These are phyloP conservation scores for Toxostoma redivivum DNA, from an alignment of 2,113 vertebrate species.

Conservation along the genomic window DNA sequence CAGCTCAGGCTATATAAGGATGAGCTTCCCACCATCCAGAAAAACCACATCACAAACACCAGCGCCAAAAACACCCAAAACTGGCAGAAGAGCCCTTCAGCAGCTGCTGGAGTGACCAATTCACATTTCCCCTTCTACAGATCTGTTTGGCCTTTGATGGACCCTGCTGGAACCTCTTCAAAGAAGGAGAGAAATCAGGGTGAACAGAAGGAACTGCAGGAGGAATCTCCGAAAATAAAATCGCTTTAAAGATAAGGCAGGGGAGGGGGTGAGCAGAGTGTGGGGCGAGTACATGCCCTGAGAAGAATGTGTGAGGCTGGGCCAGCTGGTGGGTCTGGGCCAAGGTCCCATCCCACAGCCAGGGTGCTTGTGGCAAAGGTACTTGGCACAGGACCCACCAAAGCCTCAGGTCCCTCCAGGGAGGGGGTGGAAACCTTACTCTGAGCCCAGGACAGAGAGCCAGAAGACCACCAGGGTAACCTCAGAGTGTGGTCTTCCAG, in stretches of 20 bases:
- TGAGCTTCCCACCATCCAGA: not conserved
- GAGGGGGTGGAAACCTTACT: slow-evolving; percentile 44
- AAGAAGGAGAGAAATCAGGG: slow-evolving; percentile 24
- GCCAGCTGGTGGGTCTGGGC: slow-evolving; percentile 44
- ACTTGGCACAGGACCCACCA: slow-evolving; percentile 22
- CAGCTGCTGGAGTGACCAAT: slow-evolving; percentile 8
- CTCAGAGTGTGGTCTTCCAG: not conserved
- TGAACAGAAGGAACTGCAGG: slow-evolving; percentile 40
- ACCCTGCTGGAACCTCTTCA: slow-evolving; percentile 52
- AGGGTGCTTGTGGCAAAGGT: not conserved
- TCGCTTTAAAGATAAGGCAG: slow-evolving; percentile 42
- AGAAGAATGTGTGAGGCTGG: slow-evolving; percentile 53
- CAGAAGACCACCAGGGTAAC: not conserved
- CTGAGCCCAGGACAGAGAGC: not conserved
- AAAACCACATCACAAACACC: slow-evolving; percentile 15
- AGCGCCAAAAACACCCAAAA: not conserved
- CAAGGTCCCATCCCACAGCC: slow-evolving; percentile 8
- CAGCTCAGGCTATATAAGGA: not conserved
- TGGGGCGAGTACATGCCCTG: not conserved
- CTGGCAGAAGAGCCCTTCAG: not conserved
- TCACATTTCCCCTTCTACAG: not conserved
- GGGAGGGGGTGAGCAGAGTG: slow-evolving; percentile 35
- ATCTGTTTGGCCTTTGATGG: slow-evolving; percentile 21
- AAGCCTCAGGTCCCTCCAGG: not conserved
- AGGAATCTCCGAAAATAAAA: slow-evolving; percentile 62